phyloP scores from a whole-genome alignment of 1,140 invertebrate species.

The Anastrepha ludens region DNA sequence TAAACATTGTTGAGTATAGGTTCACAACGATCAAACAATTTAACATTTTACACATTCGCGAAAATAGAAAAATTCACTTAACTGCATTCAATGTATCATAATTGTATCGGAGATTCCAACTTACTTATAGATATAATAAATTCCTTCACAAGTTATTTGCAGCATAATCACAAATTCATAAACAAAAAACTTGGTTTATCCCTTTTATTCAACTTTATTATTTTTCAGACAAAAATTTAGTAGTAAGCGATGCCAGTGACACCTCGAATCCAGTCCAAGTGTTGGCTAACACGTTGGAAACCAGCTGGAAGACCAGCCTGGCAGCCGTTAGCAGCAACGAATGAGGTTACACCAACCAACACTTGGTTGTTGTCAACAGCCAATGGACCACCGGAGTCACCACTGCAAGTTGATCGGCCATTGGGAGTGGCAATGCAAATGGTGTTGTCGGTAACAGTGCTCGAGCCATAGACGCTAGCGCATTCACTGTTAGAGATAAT shows the following conservation, averaged over 20 bases:
- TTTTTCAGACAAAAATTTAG: not conserved
- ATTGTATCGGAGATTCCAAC: too few relatives aligned
- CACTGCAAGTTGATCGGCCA: conserved; percentile 68
- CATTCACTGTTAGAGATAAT: conserved; percentile 64
- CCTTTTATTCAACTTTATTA: too few relatives aligned
- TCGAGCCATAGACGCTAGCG: conserved; percentile 59
- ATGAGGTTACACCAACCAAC: conserved; percentile 76
- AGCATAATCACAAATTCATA: too few relatives aligned
- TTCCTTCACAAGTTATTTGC: too few relatives aligned
- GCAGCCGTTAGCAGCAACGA: conserved; percentile 75
- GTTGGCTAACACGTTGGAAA: conserved; percentile 76
- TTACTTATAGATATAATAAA: too few relatives aligned
- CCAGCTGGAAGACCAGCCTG: conserved; percentile 76
- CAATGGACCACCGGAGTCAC: conserved; percentile 76
- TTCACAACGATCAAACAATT: too few relatives aligned
- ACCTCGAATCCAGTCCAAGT: conserved; percentile 76
- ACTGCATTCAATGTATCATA: too few relatives aligned
- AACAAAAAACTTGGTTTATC: too few relatives aligned
- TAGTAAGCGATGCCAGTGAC: conserved; percentile 60
- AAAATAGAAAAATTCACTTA: too few relatives aligned
- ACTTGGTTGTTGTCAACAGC: conserved; percentile 58
- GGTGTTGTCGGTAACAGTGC: conserved; percentile 60
- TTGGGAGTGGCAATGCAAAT: conserved; percentile 63
- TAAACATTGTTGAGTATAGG: too few relatives aligned
- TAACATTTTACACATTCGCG: too few relatives aligned